Evolutionary conservation across 1,140 invertebrate genomes (phyloP).

Genomic region (Pygmarrhopalites habei): DNA sequence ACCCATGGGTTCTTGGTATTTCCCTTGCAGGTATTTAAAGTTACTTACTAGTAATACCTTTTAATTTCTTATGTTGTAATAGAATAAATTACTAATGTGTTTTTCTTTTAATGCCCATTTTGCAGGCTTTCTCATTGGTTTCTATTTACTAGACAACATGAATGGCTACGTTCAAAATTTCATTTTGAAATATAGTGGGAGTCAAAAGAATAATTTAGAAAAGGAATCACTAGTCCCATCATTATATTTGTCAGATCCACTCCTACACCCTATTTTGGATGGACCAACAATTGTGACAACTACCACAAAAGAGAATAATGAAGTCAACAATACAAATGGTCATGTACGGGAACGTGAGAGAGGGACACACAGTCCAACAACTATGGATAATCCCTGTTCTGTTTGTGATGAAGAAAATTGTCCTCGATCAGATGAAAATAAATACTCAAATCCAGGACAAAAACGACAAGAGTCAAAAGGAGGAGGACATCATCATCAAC

Average conservation of each 20-base stretch:
- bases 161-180: conserved; percentile 9
- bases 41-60: too few species aligned
- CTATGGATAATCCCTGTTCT: neutral
- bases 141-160: conserved; percentile 10
- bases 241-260: conserved; percentile 9
- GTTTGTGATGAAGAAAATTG: conserved; percentile 14
- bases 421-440: conserved; percentile 1
- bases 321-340: neutral
- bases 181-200: neutral
- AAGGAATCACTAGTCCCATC: neutral
- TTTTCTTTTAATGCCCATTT: too few species aligned
- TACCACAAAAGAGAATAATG: neutral
- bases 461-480: neutral
- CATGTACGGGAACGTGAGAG: neutral
- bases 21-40: too few species aligned
- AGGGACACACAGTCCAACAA: too few species aligned
- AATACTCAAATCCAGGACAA: too few species aligned
- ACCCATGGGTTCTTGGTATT: conserved; percentile 25
- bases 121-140: conserved; percentile 15
- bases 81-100: too few species aligned
- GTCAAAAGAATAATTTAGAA: neutral
- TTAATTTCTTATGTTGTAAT: too few species aligned
- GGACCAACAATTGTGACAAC: neutral
- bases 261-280: neutral
- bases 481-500: neutral